A percentile compares a stretch with the other conserved stretches of the same genome.
These are phyloP conservation scores for Lepidothrix coronata DNA, from an alignment of 2,113 vertebrate species.

Conservation along the genomic window DNA sequence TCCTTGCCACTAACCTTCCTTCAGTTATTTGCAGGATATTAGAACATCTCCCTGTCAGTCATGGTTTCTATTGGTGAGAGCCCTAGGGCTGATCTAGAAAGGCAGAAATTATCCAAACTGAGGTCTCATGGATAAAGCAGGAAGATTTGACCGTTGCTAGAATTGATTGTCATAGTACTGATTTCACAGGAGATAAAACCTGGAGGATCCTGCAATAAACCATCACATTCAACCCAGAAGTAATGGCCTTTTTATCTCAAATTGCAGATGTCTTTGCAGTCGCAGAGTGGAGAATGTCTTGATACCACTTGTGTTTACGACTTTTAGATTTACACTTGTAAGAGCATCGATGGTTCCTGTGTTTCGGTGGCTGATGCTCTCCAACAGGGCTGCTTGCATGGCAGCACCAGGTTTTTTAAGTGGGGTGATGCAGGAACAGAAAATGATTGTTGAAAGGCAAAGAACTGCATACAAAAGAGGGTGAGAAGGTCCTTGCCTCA, in stretches of 20 bases:
- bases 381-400: background rate
- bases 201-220: background rate
- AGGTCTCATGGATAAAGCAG: background rate
- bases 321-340: background rate
- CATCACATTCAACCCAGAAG: background rate
- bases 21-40: background rate
- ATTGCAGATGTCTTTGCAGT: background rate
- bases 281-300: background rate
- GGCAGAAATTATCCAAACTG: background rate
- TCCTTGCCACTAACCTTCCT: background rate
- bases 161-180: background rate
- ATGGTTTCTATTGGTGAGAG: background rate
- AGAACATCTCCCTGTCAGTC: background rate
- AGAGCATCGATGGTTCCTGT: background rate
- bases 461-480: background rate
- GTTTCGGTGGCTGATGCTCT: background rate
- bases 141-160: background rate
- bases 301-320: background rate
- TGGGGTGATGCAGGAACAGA: background rate
- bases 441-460: background rate
- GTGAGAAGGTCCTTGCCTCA: background rate
- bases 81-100: background rate
- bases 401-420: background rate
- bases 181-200: background rate
- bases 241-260: background rate